These are phyloP conservation scores for Athalia cordata DNA, from an alignment of 2,888 invertebrate species.

Conservation along the genomic window DNA sequence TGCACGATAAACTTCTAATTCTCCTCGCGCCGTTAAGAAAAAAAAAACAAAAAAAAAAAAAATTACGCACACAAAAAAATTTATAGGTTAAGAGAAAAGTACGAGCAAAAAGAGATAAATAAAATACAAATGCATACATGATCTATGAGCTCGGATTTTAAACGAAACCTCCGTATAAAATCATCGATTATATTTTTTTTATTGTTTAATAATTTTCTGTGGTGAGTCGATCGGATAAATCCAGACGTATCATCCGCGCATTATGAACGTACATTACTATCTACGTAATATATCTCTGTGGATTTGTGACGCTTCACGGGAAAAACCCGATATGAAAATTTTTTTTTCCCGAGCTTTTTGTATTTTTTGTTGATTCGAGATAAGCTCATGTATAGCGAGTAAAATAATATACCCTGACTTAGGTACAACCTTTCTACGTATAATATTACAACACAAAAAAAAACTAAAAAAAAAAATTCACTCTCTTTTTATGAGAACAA, in stretches of 20 bases:
- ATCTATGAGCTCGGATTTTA: no score
- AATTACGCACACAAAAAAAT: no score
- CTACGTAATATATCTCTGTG: neutral
- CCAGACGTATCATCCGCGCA: neutral
- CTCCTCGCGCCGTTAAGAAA: neutral
- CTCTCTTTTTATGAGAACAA: slow-evolving; percentile 16
- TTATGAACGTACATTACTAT: neutral
- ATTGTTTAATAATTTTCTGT: no score
- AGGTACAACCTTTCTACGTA: neutral
- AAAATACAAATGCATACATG: no score
- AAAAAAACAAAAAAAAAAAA: slow-evolving; percentile 8
- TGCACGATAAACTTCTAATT: slow-evolving; percentile 38
- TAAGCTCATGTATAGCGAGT: slow-evolving; percentile 13
- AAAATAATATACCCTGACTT: slow-evolving; percentile 14
- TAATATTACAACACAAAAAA: slow-evolving; percentile 17
- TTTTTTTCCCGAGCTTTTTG: neutral
- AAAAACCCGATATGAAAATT: neutral
- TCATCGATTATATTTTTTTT: no score
- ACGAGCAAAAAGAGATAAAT: no score
- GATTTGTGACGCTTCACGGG: slow-evolving; percentile 28
- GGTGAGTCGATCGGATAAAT: no score
- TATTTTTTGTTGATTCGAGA: slow-evolving; percentile 6
- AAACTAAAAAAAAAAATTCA: no score
- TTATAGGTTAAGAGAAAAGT: no score
- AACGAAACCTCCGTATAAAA: no score